phyloP scores from a whole-genome alignment of 1,140 invertebrate species.

The Colletes gigas region DNA sequence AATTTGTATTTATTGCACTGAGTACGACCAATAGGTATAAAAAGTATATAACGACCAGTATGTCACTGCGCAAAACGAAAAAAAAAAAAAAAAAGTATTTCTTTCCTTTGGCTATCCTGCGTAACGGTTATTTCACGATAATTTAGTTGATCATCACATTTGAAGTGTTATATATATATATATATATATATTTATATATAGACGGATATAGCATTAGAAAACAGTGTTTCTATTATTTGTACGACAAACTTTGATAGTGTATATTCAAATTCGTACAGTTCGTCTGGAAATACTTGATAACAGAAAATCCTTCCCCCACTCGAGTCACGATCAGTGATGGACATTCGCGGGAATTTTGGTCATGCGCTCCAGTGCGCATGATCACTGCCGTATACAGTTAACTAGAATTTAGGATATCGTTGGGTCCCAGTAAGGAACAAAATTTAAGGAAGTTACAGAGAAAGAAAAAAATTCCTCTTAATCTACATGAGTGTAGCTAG shows the following conservation, averaged over 20 bases:
- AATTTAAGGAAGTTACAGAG: too few species aligned
- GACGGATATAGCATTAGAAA: neutral
- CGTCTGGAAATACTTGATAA: neutral
- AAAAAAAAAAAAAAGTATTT: neutral
- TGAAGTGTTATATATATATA: neutral
- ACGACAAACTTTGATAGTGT: neutral
- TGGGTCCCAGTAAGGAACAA: too few species aligned
- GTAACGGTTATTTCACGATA: neutral
- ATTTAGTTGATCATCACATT: conserved; percentile 14
- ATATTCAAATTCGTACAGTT: neutral
- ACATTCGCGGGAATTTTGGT: too few species aligned
- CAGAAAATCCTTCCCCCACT: neutral
- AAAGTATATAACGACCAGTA: neutral
- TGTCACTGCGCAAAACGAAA: neutral
- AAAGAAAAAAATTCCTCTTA: too few species aligned
- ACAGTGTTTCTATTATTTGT: conserved; percentile 24
- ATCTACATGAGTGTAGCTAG: too few species aligned
- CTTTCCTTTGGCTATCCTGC: neutral
- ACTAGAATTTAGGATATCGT: too few species aligned
- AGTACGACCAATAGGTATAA: conserved; percentile 4
- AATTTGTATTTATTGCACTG: conserved; percentile 27
- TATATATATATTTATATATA: neutral
- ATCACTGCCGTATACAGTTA: too few species aligned
- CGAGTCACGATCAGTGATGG: too few species aligned
- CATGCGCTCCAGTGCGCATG: too few species aligned